Percentiles rank a stretch among this genome's conserved stretches.
Evolutionary conservation across 53 echinoderm and acorn worm genomes (phyloP).

Genomic region (Paracentrotus lividus): DNA sequence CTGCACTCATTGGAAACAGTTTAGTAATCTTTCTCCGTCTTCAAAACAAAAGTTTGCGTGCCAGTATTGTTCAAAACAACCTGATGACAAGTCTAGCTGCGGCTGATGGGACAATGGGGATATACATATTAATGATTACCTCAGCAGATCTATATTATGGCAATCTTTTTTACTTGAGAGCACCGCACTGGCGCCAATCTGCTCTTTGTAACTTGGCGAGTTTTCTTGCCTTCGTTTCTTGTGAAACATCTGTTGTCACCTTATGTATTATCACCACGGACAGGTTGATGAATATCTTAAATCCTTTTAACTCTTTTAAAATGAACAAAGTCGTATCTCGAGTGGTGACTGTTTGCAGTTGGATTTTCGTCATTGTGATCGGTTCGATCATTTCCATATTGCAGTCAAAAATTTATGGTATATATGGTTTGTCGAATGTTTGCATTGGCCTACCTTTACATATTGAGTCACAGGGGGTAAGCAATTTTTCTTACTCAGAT

Average conservation of each 20-base stretch:
- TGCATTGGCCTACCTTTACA: not conserved
- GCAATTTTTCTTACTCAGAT: not conserved
- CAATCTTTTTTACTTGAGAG: not conserved
- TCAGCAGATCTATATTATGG: not conserved
- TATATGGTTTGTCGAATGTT: not conserved
- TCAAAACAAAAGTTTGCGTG: not conserved
- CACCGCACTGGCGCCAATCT: not conserved
- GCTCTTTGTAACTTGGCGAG: not conserved
- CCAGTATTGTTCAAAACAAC: not conserved
- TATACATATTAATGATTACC: not conserved
- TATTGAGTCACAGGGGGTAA: not conserved
- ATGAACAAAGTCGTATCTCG: not conserved
- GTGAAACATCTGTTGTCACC: slow-evolving; percentile 7
- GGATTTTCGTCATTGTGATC: not conserved
- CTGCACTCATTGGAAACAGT: not conserved
- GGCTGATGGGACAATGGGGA: not conserved
- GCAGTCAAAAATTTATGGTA: not conserved
- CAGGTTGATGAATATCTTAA: not conserved
- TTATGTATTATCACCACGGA: not conserved
- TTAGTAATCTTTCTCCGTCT: not conserved
- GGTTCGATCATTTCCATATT: not conserved
- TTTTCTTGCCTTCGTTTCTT: not conserved
- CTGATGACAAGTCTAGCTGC: not conserved
- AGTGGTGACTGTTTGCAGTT: not conserved
- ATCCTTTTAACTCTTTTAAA: not conserved